A percentile compares a stretch with the other conserved stretches of the same genome.
phyloP scores from a whole-genome alignment of 2,888 invertebrate species.

The Molorchus minor region DNA sequence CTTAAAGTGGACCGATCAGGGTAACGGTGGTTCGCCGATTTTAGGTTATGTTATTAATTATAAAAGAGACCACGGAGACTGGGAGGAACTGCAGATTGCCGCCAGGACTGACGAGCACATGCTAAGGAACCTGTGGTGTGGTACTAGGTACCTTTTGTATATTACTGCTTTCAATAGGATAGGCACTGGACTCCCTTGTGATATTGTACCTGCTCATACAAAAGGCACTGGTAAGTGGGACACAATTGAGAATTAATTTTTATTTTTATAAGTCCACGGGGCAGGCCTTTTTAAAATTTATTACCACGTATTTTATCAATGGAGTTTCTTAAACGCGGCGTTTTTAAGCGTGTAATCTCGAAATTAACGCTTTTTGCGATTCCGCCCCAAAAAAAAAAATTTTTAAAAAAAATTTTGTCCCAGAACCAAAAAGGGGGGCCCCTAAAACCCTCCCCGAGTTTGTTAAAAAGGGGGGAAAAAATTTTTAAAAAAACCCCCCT shows the following conservation, averaged over 20 bases:
- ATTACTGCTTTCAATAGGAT: constrained; percentile 92
- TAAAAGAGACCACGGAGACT: constrained; percentile 88
- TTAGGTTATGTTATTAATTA: constrained; percentile 90
- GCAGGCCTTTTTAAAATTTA: too few species aligned
- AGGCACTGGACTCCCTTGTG: constrained; percentile 88
- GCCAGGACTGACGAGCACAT: constrained; percentile 82
- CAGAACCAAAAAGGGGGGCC: too few species aligned
- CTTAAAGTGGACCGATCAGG: constrained; percentile 78
- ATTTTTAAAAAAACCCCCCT: too few species aligned
- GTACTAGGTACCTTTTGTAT: constrained; percentile 86
- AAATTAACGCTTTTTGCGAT: too few species aligned
- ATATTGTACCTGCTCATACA: constrained; percentile 85
- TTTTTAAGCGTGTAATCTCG: too few species aligned
- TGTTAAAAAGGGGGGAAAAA: too few species aligned
- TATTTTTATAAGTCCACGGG: too few species aligned
- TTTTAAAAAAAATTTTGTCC: too few species aligned
- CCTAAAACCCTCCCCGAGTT: too few species aligned
- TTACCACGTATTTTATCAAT: too few species aligned
- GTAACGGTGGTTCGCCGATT: constrained; percentile 83
- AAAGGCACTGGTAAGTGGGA: constrained; percentile 74
- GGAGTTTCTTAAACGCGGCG: too few species aligned
- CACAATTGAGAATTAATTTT: background rate
- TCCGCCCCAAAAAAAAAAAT: too few species aligned
- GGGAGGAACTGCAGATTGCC: constrained; percentile 90
- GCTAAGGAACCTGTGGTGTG: constrained; percentile 85